phyloP scores from a whole-genome alignment of 1,140 invertebrate species.

The Drosophila auraria region DNA sequence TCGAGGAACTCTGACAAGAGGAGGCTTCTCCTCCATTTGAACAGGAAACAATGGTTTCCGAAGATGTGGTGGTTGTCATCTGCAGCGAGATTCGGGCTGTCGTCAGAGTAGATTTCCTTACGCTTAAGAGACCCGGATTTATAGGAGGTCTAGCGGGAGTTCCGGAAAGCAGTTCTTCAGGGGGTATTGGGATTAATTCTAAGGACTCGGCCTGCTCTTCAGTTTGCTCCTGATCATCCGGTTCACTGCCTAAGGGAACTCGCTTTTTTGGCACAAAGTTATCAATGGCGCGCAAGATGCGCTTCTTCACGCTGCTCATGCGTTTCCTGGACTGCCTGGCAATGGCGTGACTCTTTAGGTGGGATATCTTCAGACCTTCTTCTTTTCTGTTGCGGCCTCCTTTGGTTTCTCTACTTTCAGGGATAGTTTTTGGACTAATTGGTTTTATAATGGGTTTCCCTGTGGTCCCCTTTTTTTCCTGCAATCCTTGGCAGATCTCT shows the following conservation, averaged over 20 bases:
- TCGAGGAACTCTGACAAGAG: neutral
- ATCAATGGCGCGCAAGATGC: conserved; percentile 48
- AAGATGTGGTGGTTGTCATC: conserved; percentile 11
- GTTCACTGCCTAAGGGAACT: neutral
- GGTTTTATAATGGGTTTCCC: neutral
- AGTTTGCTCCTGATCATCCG: too few relatives aligned
- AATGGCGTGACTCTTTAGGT: conserved; percentile 65
- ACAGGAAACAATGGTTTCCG: neutral
- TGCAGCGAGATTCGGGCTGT: neutral
- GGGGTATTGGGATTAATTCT: neutral
- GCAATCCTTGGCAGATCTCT: neutral
- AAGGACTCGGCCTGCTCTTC: neutral
- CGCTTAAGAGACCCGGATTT: neutral
- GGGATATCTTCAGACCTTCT: conserved; percentile 15
- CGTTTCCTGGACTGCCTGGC: conserved; percentile 44
- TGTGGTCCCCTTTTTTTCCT: neutral
- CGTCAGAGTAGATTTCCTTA: conserved; percentile 18
- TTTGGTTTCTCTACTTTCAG: neutral
- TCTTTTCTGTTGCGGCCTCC: neutral
- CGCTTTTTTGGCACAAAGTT: conserved; percentile 2
- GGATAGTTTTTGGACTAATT: neutral
- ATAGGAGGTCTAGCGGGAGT: neutral
- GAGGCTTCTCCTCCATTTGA: neutral
- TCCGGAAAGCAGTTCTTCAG: neutral
- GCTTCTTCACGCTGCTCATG: conserved; percentile 52